phyloP scores from a whole-genome alignment of 2,888 invertebrate species.

The Myopa tessellatipennis region DNA sequence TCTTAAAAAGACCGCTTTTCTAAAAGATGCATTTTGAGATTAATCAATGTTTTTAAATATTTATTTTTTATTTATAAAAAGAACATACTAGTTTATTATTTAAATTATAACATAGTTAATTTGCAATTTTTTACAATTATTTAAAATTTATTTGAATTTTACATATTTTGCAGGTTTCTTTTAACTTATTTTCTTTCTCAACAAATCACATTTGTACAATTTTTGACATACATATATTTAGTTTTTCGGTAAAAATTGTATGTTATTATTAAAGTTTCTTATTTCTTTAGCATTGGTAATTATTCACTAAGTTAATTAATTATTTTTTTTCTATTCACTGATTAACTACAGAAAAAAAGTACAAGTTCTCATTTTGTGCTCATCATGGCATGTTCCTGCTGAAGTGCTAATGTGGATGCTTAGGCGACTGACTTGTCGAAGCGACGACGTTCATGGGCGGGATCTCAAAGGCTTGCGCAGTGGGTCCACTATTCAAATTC shows the following conservation, averaged over 20 bases:
- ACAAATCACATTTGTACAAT: slow-evolving; percentile 29
- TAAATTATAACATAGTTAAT: slow-evolving; percentile 24
- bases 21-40: neutral
- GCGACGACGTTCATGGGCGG: neutral
- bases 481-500: slow-evolving; percentile 43
- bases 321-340: slow-evolving; percentile 9
- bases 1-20: neutral
- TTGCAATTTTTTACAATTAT: slow-evolving; percentile 19
- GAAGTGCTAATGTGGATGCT: slow-evolving; percentile 58
- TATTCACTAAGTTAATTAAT: neutral
- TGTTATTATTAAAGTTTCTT: neutral
- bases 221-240: slow-evolving; percentile 1
- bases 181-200: slow-evolving; percentile 18
- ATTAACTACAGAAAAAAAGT: neutral
- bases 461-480: slow-evolving; percentile 4
- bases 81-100: slow-evolving; percentile 28
- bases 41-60: neutral
- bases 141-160: slow-evolving; percentile 11
- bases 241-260: slow-evolving; percentile 7
- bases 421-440: slow-evolving; percentile 44
- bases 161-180: neutral
- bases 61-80: slow-evolving; percentile 24
- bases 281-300: slow-evolving; percentile 17
- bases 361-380: slow-evolving; percentile 19
- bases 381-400: slow-evolving; percentile 46